phyloP scores from a whole-genome alignment of 2,797 vertebrate genomes.

The Triplophysa yarkandensis region DNA sequence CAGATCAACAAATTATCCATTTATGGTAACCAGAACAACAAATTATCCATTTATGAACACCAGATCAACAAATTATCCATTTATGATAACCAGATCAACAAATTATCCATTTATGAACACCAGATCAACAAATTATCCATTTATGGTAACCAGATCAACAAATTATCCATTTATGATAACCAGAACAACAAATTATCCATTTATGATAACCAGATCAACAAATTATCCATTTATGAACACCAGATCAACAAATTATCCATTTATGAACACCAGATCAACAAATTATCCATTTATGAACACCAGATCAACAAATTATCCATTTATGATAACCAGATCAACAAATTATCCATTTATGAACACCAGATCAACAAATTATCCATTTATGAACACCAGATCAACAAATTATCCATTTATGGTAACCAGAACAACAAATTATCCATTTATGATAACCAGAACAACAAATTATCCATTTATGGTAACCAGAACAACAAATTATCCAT shows the following conservation, averaged over 20 bases:
- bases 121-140: neutral
- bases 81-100: neutral
- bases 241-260: neutral
- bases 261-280: neutral
- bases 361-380: neutral
- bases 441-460: neutral
- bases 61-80: neutral
- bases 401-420: constrained; percentile 79
- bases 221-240: constrained; percentile 79
- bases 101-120: constrained; percentile 79
- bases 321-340: neutral
- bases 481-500: neutral
- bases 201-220: neutral
- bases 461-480: constrained; percentile 79
- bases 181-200: neutral
- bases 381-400: neutral
- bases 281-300: constrained; percentile 79
- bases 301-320: neutral
- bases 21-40: neutral
- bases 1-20: neutral
- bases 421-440: neutral
- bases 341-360: constrained; percentile 79
- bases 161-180: constrained; percentile 79
- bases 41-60: constrained; percentile 79
- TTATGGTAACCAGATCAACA: neutral